Percentiles rank a stretch among this genome's conserved stretches.
These are phyloP conservation scores for Andrena bicolor DNA, from an alignment of 2,888 invertebrate genomes.

Conservation along the genomic window DNA sequence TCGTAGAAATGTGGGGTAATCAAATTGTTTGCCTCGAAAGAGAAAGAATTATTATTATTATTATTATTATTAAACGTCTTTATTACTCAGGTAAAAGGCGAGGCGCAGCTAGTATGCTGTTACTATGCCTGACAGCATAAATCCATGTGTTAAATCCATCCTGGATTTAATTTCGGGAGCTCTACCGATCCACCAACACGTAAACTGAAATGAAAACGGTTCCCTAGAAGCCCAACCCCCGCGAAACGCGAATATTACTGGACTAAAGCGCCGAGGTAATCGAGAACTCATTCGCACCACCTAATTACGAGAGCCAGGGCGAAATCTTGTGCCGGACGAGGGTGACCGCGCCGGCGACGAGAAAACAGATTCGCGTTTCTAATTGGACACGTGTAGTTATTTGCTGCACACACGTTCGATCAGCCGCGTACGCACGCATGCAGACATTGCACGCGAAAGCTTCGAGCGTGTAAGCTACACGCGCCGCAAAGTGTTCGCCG, in stretches of 20 bases:
- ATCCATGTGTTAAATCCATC: too few species aligned
- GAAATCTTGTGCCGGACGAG: slow-evolving; percentile 20
- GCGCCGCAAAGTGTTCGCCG: slow-evolving; percentile 15
- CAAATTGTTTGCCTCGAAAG: too few species aligned
- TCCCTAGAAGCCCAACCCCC: not conserved
- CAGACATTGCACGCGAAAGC: not conserved
- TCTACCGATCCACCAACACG: too few species aligned
- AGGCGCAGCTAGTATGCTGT: too few species aligned
- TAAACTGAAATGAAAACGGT: slow-evolving; percentile 4
- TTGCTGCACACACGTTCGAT: slow-evolving; percentile 68
- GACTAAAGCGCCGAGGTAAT: not conserved
- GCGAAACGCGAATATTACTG: slow-evolving; percentile 20
- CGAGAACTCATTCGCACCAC: slow-evolving; percentile 4
- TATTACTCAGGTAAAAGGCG: too few species aligned
- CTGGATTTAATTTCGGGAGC: too few species aligned
- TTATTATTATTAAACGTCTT: too few species aligned
- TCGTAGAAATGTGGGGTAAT: not conserved
- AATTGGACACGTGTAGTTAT: slow-evolving; percentile 81
- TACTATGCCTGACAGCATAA: too few species aligned
- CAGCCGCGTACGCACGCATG: slow-evolving; percentile 28
- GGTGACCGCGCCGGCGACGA: slow-evolving; percentile 52
- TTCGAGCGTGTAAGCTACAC: slow-evolving; percentile 7
- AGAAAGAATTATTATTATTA: too few species aligned
- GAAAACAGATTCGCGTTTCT: slow-evolving; percentile 75
- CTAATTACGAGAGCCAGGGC: slow-evolving; percentile 36